Evolutionary conservation across 2,888 invertebrate genomes (phyloP), one percentile per base, ranked within the genome.

Genomic region (Diploptera punctata): DNA sequence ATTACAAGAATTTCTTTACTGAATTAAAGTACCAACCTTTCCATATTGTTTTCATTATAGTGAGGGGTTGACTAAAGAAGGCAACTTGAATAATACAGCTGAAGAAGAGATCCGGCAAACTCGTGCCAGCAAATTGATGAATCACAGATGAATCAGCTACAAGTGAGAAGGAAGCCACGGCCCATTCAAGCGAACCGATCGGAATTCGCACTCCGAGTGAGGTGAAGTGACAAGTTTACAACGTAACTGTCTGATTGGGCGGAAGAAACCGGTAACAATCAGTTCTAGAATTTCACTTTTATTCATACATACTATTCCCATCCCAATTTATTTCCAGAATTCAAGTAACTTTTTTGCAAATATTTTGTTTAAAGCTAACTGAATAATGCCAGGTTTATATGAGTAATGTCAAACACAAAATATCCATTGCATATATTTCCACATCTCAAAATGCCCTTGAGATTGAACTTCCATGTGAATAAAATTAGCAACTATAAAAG

Each of bases 241-340:
- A 75, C 73, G 73, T 72, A 75, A 75, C 75, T 75, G 72, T 72
- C 72, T 75, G 72, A 75, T 75, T 73, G 75, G 73, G 75, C 62
- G 75, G 70, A 74, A 75, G 75, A 75, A 75, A 75, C 75, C 73
- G 75, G 68, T 71, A 71, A 71, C 68, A 73, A 72, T 68, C 68
- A 72, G 68, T 68, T 72, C 67, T 68, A 49, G 57, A 47, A 68
- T 38, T 57, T 57, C 52, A 26, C 49, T 44, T 69, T 67, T 67
- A 47, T 47, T 65, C 26, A 47, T 47, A 24, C 29, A 47, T 47
- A 67, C 9, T 67, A 67, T n/a, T 16, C 47, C 65, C n/a, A 61
- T 24, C 44, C 47, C 24, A n/a, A 47, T 16, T 29, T n/a, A n/a
- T n/a, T n/a, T n/a, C n/a, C n/a, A n/a, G n/a, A n/a, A n/a, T n/a